Evolutionary conservation across 1,140 invertebrate genomes (phyloP).

Genomic region (Leptinotarsa lineolata): DNA sequence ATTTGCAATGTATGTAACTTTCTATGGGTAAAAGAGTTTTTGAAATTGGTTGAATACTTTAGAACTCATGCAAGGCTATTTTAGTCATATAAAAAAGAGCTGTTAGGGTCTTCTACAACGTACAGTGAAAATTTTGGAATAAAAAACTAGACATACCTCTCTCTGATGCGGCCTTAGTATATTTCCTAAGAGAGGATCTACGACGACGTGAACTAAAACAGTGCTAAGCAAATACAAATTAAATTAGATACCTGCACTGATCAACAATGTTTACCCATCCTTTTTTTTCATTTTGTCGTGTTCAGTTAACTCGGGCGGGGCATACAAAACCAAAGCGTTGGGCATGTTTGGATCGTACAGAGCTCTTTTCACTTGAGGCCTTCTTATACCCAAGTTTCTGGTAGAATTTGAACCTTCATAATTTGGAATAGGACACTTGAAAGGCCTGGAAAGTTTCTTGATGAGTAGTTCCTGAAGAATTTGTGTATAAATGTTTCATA

Average conservation of each 20-base stretch:
- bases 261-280: slow-evolving; percentile 58
- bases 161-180: slow-evolving; percentile 96
- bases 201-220: slow-evolving; percentile 85
- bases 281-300: slow-evolving; percentile 80
- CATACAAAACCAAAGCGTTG: slow-evolving; percentile 89
- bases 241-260: too few species aligned
- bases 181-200: slow-evolving; percentile 89
- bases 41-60: too few species aligned
- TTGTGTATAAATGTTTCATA: slow-evolving; percentile 9
- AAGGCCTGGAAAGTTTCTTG: slow-evolving; percentile 82
- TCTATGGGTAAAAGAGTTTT: too few species aligned
- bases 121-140: too few species aligned
- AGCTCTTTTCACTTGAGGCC: slow-evolving; percentile 71
- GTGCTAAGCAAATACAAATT: slow-evolving; percentile 58
- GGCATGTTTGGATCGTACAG: slow-evolving; percentile 94
- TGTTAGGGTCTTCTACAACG: too few species aligned
- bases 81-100: too few species aligned
- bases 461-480: slow-evolving; percentile 75
- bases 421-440: slow-evolving; percentile 92
- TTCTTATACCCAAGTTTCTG: slow-evolving; percentile 66
- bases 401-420: slow-evolving; percentile 77
- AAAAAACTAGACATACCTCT: slow-evolving; percentile 63
- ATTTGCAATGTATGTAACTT: too few species aligned
- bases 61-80: too few species aligned
- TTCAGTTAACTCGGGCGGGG: slow-evolving; percentile 79